Evolutionary conservation across 2,888 invertebrate genomes (phyloP), one percentile per base, ranked within the genome.

Genomic region (Meteorus colon): DNA sequence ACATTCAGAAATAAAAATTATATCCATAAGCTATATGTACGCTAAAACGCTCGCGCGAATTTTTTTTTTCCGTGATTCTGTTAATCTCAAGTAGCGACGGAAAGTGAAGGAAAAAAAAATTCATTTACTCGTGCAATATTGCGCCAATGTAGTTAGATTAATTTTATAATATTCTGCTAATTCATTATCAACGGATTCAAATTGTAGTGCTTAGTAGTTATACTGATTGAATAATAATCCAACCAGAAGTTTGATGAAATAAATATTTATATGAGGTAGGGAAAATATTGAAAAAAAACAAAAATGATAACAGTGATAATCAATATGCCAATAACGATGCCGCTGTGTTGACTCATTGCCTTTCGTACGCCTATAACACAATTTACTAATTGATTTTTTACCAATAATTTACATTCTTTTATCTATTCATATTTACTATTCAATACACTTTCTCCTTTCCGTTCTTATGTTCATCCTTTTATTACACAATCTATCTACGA

Each of bases 261-360:
- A 8, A n/a, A 19, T 24, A 55, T 55, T 55, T 55, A 55, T 24
- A 55, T 19, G 19, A 55, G 24, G 55, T 55, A 55, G 55, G 55
- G 19, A 1, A 55, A 55, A 6, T 24, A 19, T 55, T 6, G 8
- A 19, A 8, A 16, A 16, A 19, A 45, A 19, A 62, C 8, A 8
- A 34, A 34, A 34, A 24, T 24, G 24, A 72, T 41, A 63, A 74
- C 45, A 41, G 16, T 37, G 72, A 74, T 72, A 75, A 73, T 60
- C 27, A 60, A 29, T 62, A 62, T 67, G 24, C n/a, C 12, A 41
- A 66, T 67, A 67, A 67, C 29, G 48, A 66, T 66, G 66, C 66
- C 66, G 41, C 41, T 66, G 66, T 41, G 27, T 29, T 65, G 45
- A 75, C 45, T 24, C 76, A 65, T 74, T 60, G 77, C 74, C 62